Base-by-base conservation (phyloP, 2,113 vertebrate species). In the Python bivittatus region DNA sequence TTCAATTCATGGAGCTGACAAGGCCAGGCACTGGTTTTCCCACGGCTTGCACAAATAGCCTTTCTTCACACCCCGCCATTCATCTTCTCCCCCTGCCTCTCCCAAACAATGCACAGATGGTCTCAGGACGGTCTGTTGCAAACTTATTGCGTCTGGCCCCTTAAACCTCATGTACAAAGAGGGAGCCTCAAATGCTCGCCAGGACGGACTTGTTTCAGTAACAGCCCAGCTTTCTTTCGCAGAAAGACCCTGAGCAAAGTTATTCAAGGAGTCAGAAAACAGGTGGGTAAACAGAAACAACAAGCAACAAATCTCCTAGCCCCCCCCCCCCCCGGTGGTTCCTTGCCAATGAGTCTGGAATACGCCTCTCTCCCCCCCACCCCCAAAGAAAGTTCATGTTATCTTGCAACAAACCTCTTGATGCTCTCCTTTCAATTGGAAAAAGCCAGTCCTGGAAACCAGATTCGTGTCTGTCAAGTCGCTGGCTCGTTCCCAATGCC, bases 1-100 rank as follows among this genome's bases (percentile, higher is more conserved):
- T 98, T 98, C 97, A 97, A 98, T 98, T 98, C 97, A 98, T 93
- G 95, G 96, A 96, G 97, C 97, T 96, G 96, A 96, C 96, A 96
- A 84, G 95, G 96, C 97, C 96, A 96, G 97, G 93, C 96, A 94
- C 96, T 97, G 96, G 95, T 97, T 98, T 98, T 98, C 98, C 98
- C 98, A 98, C 97, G 97, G 96, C 97, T 98, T 96, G 96, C 94
- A 96, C 96, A 96, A 96, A 97, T 97, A 98, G 97, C 97, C 97
- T 97, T 97, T 97, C 96, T 97, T 97, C 95, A 94, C 96, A 93
- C 95, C 95, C 96, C 56, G 94, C 96, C 96, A 96, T 57, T 7
- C 57, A 20, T 29, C 88, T 58, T 61, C 86, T 64, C 88, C 91
- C 79, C 72, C 57, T 79, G 33, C 56, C 86, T 72, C 12, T 29